Conservation (phyloP, 2,797 vertebrate genomes). For the Anguilla marmorata region DNA sequence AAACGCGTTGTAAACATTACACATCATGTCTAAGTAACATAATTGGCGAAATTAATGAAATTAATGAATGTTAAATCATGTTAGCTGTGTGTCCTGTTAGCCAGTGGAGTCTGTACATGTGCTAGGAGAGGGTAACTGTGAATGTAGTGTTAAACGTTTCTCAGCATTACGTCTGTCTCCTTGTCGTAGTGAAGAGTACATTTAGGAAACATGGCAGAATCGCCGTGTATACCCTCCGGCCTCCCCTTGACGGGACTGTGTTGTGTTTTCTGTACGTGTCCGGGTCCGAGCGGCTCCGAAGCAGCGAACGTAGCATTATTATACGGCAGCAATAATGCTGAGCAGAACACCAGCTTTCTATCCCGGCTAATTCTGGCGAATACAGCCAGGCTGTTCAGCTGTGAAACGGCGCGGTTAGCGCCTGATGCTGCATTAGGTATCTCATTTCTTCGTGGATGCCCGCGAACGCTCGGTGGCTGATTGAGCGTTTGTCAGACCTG, state of each 20-base stretch:
- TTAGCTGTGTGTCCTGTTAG: background rate
- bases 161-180: background rate
- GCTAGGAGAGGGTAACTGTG: slow-evolving; percentile 1
- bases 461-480: background rate
- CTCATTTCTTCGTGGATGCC: background rate
- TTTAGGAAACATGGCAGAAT: background rate
- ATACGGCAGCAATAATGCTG: background rate
- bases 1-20: background rate
- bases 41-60: background rate
- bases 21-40: background rate
- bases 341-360: background rate
- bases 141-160: background rate
- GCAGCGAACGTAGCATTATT: background rate
- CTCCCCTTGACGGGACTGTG: background rate
- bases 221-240: background rate
- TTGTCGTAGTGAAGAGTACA: background rate
- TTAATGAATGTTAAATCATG: background rate
- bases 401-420: background rate
- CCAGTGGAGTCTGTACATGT: background rate
- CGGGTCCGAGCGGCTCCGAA: background rate
- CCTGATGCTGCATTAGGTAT: background rate
- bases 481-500: background rate
- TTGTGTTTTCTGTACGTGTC: background rate
- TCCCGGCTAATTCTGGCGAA: background rate
- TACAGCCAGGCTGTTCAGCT: background rate